These are phyloP conservation scores for Smittia aterrima DNA, from an alignment of 2,888 invertebrate genomes.

Conservation along the genomic window DNA sequence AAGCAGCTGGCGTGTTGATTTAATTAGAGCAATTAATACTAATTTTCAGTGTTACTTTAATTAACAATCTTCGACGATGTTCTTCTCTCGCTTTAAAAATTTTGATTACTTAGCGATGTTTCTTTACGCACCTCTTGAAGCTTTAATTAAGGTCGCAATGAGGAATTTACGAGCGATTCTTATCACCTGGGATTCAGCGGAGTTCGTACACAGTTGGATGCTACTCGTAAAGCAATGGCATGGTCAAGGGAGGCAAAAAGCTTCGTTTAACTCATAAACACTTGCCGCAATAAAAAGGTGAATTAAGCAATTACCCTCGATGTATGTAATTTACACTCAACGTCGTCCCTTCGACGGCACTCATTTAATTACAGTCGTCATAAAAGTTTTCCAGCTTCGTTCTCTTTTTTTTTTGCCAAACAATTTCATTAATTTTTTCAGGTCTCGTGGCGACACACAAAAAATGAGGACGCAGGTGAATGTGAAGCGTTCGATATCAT, in stretches of 20 bases:
- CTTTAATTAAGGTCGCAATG: too few species aligned
- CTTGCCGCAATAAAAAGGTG: not conserved
- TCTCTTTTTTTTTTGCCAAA: not conserved
- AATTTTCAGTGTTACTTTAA: too few species aligned
- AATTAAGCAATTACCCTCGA: constrained; percentile 25
- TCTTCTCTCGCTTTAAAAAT: too few species aligned
- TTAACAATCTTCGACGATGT: too few species aligned
- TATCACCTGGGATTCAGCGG: not conserved
- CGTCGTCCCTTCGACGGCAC: not conserved
- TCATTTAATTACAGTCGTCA: constrained; percentile 10
- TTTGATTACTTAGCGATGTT: too few species aligned
- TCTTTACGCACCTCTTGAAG: too few species aligned
- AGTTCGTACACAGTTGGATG: not conserved
- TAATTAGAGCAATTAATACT: too few species aligned
- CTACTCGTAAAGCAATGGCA: too few species aligned
- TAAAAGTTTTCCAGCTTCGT: constrained; percentile 15
- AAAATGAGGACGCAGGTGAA: not conserved
- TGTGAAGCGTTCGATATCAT: not conserved
- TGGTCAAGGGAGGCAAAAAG: too few species aligned
- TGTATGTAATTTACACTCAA: constrained; percentile 24
- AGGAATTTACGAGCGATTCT: not conserved
- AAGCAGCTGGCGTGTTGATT: too few species aligned
- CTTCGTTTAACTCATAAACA: too few species aligned
- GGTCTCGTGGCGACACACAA: not conserved
- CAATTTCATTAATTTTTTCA: not conserved